Percentiles rank a stretch among this genome's conserved stretches.
Conservation (phyloP, 2,888 invertebrate species). For the Troides aeacus region DNA sequence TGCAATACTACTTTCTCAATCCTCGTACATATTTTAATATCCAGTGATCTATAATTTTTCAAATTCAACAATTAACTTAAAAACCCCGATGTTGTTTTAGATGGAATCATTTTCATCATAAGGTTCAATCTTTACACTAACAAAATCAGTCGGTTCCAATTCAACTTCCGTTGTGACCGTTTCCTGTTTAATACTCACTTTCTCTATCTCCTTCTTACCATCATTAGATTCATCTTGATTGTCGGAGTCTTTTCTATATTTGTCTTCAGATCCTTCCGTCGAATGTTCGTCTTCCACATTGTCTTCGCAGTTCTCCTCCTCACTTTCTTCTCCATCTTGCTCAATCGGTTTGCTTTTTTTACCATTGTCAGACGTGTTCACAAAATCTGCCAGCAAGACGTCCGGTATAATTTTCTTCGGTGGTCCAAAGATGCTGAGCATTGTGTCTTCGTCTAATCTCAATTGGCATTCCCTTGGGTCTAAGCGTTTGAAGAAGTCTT, state of each 20-base stretch:
- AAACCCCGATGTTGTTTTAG: not conserved
- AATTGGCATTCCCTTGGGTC: slow-evolving; percentile 68
- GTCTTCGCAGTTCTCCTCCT: slow-evolving; percentile 31
- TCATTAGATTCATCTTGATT: slow-evolving; percentile 28
- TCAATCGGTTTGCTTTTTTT: slow-evolving; percentile 35
- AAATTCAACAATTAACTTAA: not conserved
- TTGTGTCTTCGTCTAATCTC: slow-evolving; percentile 59
- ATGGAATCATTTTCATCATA: slow-evolving; percentile 45
- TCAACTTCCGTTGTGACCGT: slow-evolving; percentile 37
- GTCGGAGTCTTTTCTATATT: slow-evolving; percentile 15
- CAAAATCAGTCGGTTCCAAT: slow-evolving; percentile 70
- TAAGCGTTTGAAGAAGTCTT: slow-evolving; percentile 55
- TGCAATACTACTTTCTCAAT: too few species aligned
- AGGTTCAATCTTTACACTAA: slow-evolving; percentile 70
- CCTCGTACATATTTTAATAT: too few species aligned
- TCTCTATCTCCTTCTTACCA: slow-evolving; percentile 31
- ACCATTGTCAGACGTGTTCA: slow-evolving; percentile 39
- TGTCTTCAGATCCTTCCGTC: slow-evolving; percentile 17
- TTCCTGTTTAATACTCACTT: slow-evolving; percentile 33
- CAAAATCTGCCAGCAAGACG: slow-evolving; percentile 50
- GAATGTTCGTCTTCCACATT: slow-evolving; percentile 31
- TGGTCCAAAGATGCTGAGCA: slow-evolving; percentile 66
- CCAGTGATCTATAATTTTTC: not conserved
- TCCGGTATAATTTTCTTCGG: slow-evolving; percentile 48
- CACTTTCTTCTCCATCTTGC: slow-evolving; percentile 36